phyloP scores from a whole-genome alignment of 2,797 vertebrate genomes.

The Enteromius anoplus region DNA sequence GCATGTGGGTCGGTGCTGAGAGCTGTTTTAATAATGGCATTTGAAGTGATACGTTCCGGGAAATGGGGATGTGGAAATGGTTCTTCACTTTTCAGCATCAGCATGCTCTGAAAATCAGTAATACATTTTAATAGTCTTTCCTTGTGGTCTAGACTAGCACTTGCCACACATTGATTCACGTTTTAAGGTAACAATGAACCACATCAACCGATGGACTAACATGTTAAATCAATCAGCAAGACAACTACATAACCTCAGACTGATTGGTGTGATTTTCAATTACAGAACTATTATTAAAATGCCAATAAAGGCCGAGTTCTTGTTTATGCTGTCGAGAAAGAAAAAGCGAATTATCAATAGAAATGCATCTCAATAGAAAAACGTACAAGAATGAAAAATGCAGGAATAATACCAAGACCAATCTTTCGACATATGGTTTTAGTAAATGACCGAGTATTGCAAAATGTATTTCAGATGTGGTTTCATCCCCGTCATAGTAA shows the following conservation, averaged over 20 bases:
- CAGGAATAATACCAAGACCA: conserved; percentile 65
- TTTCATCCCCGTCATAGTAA: conserved; percentile 72
- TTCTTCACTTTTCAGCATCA: neutral
- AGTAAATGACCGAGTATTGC: conserved; percentile 70
- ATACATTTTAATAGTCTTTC: conserved; percentile 5
- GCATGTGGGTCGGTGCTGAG: neutral
- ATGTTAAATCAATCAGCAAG: conserved; percentile 26
- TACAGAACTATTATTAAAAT: conserved; percentile 23
- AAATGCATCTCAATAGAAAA: conserved; percentile 64
- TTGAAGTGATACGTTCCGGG: neutral
- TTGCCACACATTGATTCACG: conserved; percentile 12
- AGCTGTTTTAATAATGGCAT: conserved; percentile 8
- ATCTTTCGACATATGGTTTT: conserved; percentile 72
- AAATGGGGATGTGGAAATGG: neutral
- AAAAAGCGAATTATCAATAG: conserved; percentile 51
- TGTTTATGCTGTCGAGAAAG: conserved; percentile 61
- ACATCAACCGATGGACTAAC: conserved; percentile 13
- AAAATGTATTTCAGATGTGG: conserved; percentile 79
- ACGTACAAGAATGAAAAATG: conserved; percentile 56
- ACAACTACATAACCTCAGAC: conserved; percentile 15
- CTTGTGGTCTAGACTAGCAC: conserved; percentile 13
- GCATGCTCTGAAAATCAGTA: neutral
- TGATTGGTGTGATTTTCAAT: conserved; percentile 30
- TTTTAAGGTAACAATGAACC: conserved; percentile 25
- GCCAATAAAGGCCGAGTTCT: conserved; percentile 37